Conservation (phyloP, 2,113 vertebrate genomes). For the Forbesichthys papilliferus region DNA sequence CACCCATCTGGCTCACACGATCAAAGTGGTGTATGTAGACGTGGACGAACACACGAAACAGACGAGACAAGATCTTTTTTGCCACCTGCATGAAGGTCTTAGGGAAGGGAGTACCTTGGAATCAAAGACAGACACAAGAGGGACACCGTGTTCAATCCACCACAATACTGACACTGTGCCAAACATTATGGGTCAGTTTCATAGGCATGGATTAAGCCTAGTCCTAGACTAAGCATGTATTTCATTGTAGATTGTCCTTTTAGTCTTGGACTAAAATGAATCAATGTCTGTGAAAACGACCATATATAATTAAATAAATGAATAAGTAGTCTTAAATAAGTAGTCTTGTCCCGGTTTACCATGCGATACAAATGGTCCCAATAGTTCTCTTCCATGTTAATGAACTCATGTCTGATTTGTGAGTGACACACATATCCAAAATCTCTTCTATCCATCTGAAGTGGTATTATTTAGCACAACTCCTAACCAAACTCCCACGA, state of each 20-base stretch:
- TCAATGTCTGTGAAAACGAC: too few species aligned
- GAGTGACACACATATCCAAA: not conserved
- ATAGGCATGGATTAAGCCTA: too few species aligned
- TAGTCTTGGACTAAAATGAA: too few species aligned
- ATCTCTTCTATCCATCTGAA: too few species aligned
- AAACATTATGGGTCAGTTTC: not conserved
- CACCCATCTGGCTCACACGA: constrained; percentile 92
- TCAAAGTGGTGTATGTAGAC: constrained; percentile 99
- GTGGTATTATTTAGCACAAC: too few species aligned
- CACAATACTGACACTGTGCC: not conserved
- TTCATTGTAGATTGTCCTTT: not conserved
- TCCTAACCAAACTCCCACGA: too few species aligned
- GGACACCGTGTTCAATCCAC: constrained; percentile 23
- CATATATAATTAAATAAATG: too few species aligned
- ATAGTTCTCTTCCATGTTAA: not conserved
- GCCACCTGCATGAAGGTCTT: constrained; percentile 94
- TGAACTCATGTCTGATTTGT: not conserved
- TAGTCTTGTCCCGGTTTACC: too few species aligned
- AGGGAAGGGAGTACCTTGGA: constrained; percentile 93
- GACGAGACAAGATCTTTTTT: constrained; percentile 95
- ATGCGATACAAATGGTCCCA: too few species aligned
- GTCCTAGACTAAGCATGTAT: not conserved
- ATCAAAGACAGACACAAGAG: constrained; percentile 41
- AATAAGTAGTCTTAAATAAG: too few species aligned
- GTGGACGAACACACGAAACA: constrained; percentile 97